These are phyloP conservation scores for Agrotis ipsilon DNA, from an alignment of 2,888 invertebrate species.

Conservation along the genomic window DNA sequence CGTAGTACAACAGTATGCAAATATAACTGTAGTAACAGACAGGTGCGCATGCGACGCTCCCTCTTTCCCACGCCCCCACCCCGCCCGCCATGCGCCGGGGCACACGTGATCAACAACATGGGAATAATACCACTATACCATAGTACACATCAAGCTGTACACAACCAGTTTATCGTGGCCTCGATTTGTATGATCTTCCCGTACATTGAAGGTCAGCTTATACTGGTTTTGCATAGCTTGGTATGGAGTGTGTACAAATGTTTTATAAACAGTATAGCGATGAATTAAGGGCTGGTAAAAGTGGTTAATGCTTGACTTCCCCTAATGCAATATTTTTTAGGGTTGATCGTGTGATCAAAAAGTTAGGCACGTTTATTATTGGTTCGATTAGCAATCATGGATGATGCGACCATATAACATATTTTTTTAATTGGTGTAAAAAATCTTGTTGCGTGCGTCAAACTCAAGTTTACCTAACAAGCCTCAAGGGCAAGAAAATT, in stretches of 20 bases:
- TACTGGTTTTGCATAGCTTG: no score
- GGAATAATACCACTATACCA: constrained; percentile 20
- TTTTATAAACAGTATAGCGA: constrained; percentile 27
- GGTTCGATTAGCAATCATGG: neutral
- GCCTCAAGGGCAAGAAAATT: no score
- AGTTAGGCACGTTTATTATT: neutral
- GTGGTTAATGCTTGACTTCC: constrained; percentile 11
- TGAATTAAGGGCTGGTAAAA: constrained; percentile 25
- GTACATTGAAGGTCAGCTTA: no score
- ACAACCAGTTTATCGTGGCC: no score
- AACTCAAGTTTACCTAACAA: neutral
- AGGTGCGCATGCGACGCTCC: constrained; percentile 56
- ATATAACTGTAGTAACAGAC: constrained; percentile 47
- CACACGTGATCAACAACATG: constrained; percentile 46
- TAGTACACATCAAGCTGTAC: no score
- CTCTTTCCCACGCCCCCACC: constrained; percentile 52
- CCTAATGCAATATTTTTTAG: constrained; percentile 2
- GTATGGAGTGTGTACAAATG: neutral
- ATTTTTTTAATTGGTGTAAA: neutral
- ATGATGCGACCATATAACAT: neutral
- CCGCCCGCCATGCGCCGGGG: neutral
- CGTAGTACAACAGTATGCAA: constrained; percentile 35
- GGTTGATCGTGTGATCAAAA: neutral
- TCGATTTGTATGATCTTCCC: no score
- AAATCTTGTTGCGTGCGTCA: neutral